These are phyloP conservation scores for Drosophila triauraria DNA, from an alignment of 1,140 invertebrate genomes.

Conservation along the genomic window DNA sequence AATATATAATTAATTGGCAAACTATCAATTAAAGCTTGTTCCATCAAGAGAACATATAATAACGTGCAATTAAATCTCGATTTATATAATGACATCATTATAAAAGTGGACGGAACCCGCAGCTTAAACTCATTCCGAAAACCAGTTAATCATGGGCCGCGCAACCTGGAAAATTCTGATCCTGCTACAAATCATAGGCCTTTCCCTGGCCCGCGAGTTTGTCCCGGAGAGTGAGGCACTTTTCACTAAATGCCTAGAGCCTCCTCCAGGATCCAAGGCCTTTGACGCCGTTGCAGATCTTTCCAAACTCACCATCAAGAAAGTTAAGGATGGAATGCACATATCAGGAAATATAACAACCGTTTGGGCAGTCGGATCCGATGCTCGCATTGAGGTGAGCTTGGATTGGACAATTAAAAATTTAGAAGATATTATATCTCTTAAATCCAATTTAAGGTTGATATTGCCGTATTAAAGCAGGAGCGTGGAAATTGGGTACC, in stretches of 20 bases:
- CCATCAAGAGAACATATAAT: not conserved
- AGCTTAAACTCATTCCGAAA: not conserved
- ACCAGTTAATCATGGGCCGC: not conserved
- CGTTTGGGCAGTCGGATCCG: not conserved
- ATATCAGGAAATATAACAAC: not conserved
- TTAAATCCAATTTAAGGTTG: not conserved
- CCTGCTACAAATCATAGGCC: not conserved
- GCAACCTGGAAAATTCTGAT: slow-evolving; percentile 1
- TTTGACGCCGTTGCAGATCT: not conserved
- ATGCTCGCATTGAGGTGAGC: not conserved
- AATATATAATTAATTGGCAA: not conserved
- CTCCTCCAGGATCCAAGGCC: not conserved
- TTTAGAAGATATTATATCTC: not conserved
- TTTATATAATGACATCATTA: not conserved
- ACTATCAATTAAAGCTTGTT: not conserved
- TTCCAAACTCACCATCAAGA: not conserved
- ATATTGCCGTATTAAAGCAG: not conserved
- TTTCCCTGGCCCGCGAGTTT: not conserved
- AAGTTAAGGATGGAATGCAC: not conserved
- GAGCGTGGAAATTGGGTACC: not conserved
- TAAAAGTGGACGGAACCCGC: not conserved
- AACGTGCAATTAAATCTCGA: not conserved
- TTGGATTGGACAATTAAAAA: no score
- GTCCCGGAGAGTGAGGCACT: not conserved
- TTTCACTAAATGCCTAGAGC: not conserved